These are phyloP conservation scores for Elaeidobius kamerunicus DNA, from an alignment of 2,888 invertebrate species.

Conservation along the genomic window DNA sequence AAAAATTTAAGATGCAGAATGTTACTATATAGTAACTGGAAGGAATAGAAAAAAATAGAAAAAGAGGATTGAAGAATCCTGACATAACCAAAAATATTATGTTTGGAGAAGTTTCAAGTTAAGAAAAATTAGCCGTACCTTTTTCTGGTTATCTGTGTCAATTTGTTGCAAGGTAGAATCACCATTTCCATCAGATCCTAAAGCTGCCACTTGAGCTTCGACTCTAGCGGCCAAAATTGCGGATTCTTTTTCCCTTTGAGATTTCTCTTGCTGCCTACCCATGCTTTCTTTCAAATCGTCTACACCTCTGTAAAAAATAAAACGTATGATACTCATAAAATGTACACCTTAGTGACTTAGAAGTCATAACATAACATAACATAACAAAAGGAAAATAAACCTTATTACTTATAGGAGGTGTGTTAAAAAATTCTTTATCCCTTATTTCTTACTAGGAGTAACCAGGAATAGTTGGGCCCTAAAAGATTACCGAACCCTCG, in stretches of 20 bases:
- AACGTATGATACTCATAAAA: neutral
- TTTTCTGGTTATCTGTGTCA: conserved; percentile 65
- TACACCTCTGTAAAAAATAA: conserved; percentile 51
- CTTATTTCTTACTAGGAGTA: too few species aligned
- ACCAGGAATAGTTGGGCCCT: too few species aligned
- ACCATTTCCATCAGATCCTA: conserved; percentile 52
- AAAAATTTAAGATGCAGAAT: too few species aligned
- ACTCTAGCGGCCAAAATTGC: conserved; percentile 66
- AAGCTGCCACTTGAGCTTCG: conserved; percentile 59
- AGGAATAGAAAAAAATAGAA: too few species aligned
- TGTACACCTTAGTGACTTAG: neutral
- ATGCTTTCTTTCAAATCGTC: conserved; percentile 70
- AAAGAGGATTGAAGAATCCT: too few species aligned
- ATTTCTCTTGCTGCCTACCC: conserved; percentile 62
- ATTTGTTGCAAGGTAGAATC: conserved; percentile 58
- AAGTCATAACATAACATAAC: too few species aligned
- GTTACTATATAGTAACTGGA: too few species aligned
- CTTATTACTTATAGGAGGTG: too few species aligned
- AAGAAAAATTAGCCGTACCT: conserved; percentile 55
- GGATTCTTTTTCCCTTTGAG: conserved; percentile 64
- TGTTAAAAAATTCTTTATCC: too few species aligned
- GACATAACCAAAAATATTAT: conserved; percentile 1
- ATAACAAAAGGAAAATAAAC: too few species aligned
- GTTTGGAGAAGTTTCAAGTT: neutral
- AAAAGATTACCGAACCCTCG: too few species aligned